Evolutionary conservation across 2,797 vertebrate genomes (phyloP), one percentile per base, ranked within the genome.

Genomic region (Acrossocheilus fasciatus): DNA sequence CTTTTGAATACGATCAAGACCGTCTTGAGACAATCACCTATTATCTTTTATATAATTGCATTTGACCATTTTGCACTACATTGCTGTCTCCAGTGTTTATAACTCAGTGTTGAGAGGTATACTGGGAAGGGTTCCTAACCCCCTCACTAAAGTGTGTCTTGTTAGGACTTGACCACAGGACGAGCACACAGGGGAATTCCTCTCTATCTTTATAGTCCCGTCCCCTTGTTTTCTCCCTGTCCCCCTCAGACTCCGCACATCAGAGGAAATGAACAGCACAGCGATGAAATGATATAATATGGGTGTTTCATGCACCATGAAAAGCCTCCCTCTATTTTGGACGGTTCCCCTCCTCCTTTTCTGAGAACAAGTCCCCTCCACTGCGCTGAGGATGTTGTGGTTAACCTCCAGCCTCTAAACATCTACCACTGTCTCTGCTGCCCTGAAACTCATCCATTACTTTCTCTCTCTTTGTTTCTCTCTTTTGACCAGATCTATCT

Each of bases 401-500:
- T 91, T 92, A 88, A 68, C 88, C 87, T 86, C 62, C 36, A 6
- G 89, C 89, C 91, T 89, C 73, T 69, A 39, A 62, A 79, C 76
- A 0, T 87, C 86, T 84, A 83, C 87, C 84, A 47, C 47, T 82
- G 69, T 82, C 81, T 54, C 47, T 89, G 88, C 68, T 87, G 88
- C 64, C 77, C 50, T 69, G 36, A 66, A 83, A 87, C 4, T 2
- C 20, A 50, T 41, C 52, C 68, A 23, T 70, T 66, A 34, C 39
- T 52, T 34, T 50, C 23, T 17, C 41, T 70, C 62, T 47, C 80
- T 69, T 59, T 76, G 70, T 50, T 74, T 69, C 78, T 83, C 41
- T 80, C 64, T 77, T 57, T 57, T 0, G 8, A 34, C 3, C 75
- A n/a, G 75, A 39, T 77, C 12, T 75, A 54, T 62, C 57, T 62